These are phyloP conservation scores for Ennomos fuscantarius DNA, from an alignment of 2,888 invertebrate species.

Conservation along the genomic window DNA sequence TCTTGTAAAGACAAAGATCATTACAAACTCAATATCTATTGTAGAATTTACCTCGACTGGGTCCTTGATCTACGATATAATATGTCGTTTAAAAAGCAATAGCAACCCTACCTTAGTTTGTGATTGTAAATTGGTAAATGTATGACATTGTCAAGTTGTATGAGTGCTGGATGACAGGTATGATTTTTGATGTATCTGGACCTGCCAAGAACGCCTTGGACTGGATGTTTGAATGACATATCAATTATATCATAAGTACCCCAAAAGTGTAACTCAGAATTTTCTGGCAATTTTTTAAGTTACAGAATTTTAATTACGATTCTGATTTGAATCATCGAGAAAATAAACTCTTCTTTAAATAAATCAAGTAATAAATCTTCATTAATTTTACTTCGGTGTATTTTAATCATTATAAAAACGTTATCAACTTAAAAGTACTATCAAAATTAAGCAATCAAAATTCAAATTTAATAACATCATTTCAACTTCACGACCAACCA, in stretches of 20 bases:
- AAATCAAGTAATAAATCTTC: no score
- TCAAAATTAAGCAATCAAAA: slow-evolving; percentile 5
- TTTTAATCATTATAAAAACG: no score
- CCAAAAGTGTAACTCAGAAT: no score
- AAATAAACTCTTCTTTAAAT: no score
- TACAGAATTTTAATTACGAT: no score
- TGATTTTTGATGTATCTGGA: slow-evolving; percentile 10
- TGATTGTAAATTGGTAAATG: slow-evolving; percentile 19
- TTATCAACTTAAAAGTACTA: no score
- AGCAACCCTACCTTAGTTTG: slow-evolving; percentile 12
- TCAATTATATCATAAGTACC: no score
- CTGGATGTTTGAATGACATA: background rate
- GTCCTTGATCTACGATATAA: background rate
- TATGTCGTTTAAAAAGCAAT: background rate
- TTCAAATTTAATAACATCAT: slow-evolving; percentile 2
- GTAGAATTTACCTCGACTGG: background rate
- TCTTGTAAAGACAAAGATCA: no score
- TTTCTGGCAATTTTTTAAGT: no score
- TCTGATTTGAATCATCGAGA: no score
- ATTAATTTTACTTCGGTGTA: no score
- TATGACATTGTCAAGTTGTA: slow-evolving; percentile 12
- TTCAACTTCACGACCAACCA: background rate
- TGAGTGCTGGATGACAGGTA: slow-evolving; percentile 1
- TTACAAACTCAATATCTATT: background rate
- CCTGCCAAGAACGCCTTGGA: background rate